Percentiles rank a stretch among this genome's conserved stretches.
Evolutionary conservation across 1,140 invertebrate species (phyloP).

Genomic region (Ostrea denselamellosa): DNA sequence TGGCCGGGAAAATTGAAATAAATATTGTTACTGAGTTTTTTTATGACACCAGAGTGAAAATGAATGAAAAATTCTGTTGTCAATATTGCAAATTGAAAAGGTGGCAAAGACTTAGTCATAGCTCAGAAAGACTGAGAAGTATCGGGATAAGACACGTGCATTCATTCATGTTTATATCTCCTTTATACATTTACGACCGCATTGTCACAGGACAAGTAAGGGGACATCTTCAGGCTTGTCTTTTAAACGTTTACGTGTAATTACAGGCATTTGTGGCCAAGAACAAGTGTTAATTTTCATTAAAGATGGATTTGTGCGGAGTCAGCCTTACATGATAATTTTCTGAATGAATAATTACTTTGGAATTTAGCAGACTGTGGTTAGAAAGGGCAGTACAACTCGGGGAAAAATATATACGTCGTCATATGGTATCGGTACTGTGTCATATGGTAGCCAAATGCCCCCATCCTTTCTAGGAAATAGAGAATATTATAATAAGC

Average conservation of each 20-base stretch:
- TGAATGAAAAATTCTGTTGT: not conserved
- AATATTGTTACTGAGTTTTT: too few species aligned
- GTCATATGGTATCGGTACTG: not conserved
- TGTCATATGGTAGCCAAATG: not conserved
- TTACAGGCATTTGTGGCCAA: not conserved
- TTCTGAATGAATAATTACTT: not conserved
- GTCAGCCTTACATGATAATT: not conserved
- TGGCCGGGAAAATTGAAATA: too few species aligned
- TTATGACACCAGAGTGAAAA: too few species aligned
- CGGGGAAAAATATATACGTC: not conserved
- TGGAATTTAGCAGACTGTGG: not conserved
- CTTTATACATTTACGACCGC: not conserved
- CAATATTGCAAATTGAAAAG: not conserved
- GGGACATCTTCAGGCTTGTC: not conserved
- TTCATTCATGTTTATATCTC: not conserved
- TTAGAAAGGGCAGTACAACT: not conserved
- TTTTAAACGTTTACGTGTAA: not conserved
- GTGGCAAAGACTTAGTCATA: not conserved
- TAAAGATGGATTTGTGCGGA: not conserved
- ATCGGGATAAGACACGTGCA: not conserved
- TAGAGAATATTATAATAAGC: not conserved
- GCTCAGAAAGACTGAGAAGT: not conserved
- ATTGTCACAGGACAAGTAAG: not conserved
- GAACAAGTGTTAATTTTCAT: not conserved
- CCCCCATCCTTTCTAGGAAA: not conserved